Conservation (phyloP, 1,140 invertebrate genomes). For the Drosophila ambigua region DNA sequence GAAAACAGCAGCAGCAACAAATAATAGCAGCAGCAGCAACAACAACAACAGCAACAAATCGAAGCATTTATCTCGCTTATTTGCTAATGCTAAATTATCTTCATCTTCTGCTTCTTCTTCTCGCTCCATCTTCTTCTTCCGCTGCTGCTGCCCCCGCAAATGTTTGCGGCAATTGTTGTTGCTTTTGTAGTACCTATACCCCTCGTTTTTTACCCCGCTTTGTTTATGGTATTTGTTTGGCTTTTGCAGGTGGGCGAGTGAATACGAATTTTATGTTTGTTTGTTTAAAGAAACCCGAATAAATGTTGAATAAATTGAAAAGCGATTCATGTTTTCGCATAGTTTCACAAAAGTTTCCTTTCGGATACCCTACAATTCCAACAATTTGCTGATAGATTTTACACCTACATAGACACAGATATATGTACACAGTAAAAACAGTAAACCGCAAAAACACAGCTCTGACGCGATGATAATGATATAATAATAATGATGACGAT, state of each 20-base stretch:
- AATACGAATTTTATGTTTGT: constrained; percentile 42
- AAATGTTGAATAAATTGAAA: constrained; percentile 54
- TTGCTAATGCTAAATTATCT: constrained; percentile 76
- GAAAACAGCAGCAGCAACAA: constrained; percentile 40
- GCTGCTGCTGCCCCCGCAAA: constrained; percentile 5
- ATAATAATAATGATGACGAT: constrained; percentile 44
- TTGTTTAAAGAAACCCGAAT: constrained; percentile 63
- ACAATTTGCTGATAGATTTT: constrained; percentile 35
- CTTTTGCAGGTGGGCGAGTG: constrained; percentile 66
- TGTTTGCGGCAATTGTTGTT: constrained; percentile 62
- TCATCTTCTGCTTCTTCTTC: constrained; percentile 43
- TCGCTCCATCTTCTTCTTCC: constrained; percentile 18
- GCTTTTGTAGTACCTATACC: constrained; percentile 26
- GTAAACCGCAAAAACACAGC: constrained; percentile 53
- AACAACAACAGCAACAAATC: constrained; percentile 51
- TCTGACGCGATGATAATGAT: too few species aligned
- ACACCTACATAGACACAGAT: constrained; percentile 9
- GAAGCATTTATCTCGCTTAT: constrained; percentile 73
- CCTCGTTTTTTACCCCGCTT: constrained; percentile 27
- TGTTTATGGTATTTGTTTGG: constrained; percentile 64
- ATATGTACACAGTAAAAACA: background rate
- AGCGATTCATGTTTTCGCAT: constrained; percentile 54
- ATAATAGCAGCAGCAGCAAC: constrained; percentile 9
- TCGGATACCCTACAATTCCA: constrained; percentile 6
- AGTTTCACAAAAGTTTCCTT: constrained; percentile 41